Base-by-base conservation (phyloP, 2,797 vertebrate genomes). In the Columba guinea region DNA sequence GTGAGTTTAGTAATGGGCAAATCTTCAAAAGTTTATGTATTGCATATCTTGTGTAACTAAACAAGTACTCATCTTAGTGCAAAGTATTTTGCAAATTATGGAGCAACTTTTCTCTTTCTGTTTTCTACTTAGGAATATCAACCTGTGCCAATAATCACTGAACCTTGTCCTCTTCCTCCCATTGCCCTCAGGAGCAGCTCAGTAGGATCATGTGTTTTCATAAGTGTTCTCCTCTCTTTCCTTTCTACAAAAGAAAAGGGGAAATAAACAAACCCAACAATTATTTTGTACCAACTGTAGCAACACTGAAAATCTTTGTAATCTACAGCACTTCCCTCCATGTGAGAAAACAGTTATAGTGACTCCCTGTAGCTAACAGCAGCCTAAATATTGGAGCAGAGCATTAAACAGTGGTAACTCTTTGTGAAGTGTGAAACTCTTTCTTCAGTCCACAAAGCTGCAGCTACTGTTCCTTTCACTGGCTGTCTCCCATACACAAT, bases 261-360 rank as follows among this genome's bases (percentile, higher is more conserved):
- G 16, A 71, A 95, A 92, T 46, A 92, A 87, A 87, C 52, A 49
- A 89, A 87, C 56, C 71, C 55, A 65, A 27, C 60, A 95, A 95
- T 94, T 96, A 91, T 63, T 95, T 96, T 91, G 83, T 84, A 62
- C 75, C 24, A 94, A 62, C n/a, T 68, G 55, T 41, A 90, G 28
- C 19, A 84, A 86, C 8, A 7, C 37, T 65, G 71, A 65, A 89
- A 76, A 28, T 70, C 81, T 93, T 86, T 93, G 55, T 86, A 95
- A 84, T 92, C 60, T 87, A 86, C 96, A 91, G 75, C 58, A 63
- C 46, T 94, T 94, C 90, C 65, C 90, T 85, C 78, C 44, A 8
- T 60, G 28, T 37, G 26, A 84, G 84, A 90, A 94, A 95, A 84
- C 9, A 15, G 58, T 64, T 94, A 90, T 52, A 81, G 62, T 0